Evolutionary conservation across 2,113 vertebrate genomes (phyloP).

Genomic region (Synchiropus splendidus): DNA sequence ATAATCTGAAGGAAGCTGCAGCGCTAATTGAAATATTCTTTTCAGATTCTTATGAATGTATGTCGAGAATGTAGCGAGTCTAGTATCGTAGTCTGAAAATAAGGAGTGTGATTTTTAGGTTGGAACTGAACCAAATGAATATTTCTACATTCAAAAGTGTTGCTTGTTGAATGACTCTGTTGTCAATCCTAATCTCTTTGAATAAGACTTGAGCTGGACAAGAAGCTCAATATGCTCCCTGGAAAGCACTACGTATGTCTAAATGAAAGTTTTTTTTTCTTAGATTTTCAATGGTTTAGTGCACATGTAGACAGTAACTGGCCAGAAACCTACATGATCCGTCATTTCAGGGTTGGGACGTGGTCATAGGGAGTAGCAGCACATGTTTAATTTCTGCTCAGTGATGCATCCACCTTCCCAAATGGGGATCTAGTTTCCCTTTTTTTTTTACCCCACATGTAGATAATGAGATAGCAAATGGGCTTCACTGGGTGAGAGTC

Average conservation of each 20-base stretch:
- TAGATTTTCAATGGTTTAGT: constrained; percentile 2
- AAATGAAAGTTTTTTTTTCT: too few relatives aligned
- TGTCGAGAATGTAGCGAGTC: too few relatives aligned
- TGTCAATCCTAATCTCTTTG: too few relatives aligned
- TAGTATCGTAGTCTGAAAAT: neutral
- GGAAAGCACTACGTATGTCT: too few relatives aligned
- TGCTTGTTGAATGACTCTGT: too few relatives aligned
- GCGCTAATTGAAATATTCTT: constrained; percentile 46
- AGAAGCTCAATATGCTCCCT: too few relatives aligned
- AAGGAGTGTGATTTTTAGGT: too few relatives aligned
- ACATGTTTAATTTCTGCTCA: constrained; percentile 52
- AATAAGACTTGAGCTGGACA: too few relatives aligned
- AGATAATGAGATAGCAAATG: constrained; percentile 56
- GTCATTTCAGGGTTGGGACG: constrained; percentile 16
- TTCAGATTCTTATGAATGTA: too few relatives aligned
- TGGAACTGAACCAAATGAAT: too few relatives aligned
- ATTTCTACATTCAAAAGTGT: too few relatives aligned
- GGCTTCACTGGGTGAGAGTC: constrained; percentile 12
- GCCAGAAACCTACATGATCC: constrained; percentile 32
- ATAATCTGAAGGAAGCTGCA: constrained; percentile 41
- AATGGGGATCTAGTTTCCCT: neutral
- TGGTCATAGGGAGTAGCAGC: constrained; percentile 26
- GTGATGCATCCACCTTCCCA: constrained; percentile 35
- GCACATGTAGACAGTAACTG: constrained; percentile 55
- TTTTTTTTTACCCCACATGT: constrained; percentile 16